Percentiles rank a stretch among this genome's conserved stretches.
Evolutionary conservation across 2,113 vertebrate species (phyloP).

Genomic region (Lophochroa leadbeateri): DNA sequence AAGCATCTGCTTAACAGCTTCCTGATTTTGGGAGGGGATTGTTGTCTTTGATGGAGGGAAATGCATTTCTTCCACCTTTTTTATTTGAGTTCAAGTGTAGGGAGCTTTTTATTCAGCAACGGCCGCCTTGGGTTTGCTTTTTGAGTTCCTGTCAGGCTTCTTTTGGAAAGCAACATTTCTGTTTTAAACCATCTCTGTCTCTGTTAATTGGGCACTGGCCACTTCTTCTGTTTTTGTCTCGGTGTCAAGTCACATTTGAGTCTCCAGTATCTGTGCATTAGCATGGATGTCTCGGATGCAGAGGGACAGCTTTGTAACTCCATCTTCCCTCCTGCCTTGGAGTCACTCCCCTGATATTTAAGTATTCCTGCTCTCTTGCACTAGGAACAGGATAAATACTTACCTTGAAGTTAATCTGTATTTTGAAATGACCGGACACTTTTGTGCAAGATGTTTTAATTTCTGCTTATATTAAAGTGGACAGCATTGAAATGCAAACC

Average conservation of each 20-base stretch:
- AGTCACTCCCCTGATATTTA: background rate
- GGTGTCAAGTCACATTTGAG: background rate
- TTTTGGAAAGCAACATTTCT: background rate
- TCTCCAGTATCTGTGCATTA: background rate
- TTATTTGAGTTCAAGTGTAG: background rate
- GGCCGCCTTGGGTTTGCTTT: background rate
- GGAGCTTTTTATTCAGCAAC: background rate
- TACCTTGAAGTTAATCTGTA: background rate
- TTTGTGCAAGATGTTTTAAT: background rate
- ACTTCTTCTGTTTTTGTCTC: background rate
- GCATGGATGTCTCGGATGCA: background rate
- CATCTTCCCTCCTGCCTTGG: background rate
- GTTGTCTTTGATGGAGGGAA: background rate
- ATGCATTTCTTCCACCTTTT: background rate
- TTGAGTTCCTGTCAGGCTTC: background rate
- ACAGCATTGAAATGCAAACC: background rate
- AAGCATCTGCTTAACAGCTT: background rate
- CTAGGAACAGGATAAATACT: background rate
- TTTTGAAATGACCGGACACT: background rate
- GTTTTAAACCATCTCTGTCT: background rate
- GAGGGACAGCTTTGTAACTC: background rate
- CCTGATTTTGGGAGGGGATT: background rate
- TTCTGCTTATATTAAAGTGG: background rate
- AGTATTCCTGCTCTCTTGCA: background rate
- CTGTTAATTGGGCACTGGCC: background rate